Conservation (phyloP, 2,888 invertebrate genomes). For the Dicyrtoma fusca region DNA sequence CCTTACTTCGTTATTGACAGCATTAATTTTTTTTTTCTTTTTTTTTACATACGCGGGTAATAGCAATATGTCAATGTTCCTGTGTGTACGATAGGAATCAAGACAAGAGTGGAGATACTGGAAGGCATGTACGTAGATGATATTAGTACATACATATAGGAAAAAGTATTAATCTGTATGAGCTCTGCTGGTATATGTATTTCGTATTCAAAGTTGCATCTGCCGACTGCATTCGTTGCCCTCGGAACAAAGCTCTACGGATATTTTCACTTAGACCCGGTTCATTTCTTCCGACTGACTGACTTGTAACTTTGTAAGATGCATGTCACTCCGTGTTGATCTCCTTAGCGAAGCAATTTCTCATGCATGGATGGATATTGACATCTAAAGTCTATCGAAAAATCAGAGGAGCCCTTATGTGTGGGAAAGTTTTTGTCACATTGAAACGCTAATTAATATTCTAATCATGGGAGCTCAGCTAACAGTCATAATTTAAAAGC, state of each 20-base stretch:
- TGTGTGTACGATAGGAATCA: too few species aligned
- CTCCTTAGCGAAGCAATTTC: conserved; percentile 28
- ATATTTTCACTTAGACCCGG: conserved; percentile 33
- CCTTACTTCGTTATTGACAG: too few species aligned
- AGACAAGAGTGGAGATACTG: too few species aligned
- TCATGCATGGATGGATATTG: conserved; percentile 33
- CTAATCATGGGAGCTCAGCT: not conserved
- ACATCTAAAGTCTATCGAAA: conserved; percentile 14
- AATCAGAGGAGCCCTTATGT: not conserved
- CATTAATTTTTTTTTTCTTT: too few species aligned
- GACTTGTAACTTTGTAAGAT: conserved; percentile 31
- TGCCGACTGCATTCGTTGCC: not conserved
- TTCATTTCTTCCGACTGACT: conserved; percentile 38
- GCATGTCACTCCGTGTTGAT: conserved; percentile 36
- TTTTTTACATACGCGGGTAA: too few species aligned
- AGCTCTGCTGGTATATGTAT: too few species aligned
- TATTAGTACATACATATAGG: too few species aligned
- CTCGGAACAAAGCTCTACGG: not conserved
- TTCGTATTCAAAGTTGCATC: conserved; percentile 6
- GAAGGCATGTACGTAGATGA: too few species aligned
- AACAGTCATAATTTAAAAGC: too few species aligned
- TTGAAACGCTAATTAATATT: conserved; percentile 17
- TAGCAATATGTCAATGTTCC: too few species aligned
- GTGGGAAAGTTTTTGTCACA: conserved; percentile 8
- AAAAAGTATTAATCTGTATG: too few species aligned